Evolutionary conservation across 2,888 invertebrate species (phyloP).

Genomic region (Cheilosia soror): DNA sequence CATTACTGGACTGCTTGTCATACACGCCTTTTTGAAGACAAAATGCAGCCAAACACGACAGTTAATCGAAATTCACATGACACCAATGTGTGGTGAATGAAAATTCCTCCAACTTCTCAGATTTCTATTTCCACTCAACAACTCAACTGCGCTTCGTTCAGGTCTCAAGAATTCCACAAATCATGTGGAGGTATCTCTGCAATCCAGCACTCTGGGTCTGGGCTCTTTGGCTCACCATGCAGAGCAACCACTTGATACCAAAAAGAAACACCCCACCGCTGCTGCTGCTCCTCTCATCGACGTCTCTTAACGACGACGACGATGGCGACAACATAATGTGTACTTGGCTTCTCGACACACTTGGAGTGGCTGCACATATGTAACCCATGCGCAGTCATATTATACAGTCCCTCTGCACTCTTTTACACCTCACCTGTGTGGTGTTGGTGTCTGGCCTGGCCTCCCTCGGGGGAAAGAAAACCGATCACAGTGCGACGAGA

Average conservation of each 20-base stretch:
- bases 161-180: constrained; percentile 49
- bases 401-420: constrained; percentile 6
- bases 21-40: constrained; percentile 50
- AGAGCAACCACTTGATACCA: constrained; percentile 66
- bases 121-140: constrained; percentile 52
- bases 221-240: constrained; percentile 1
- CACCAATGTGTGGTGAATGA: constrained; percentile 57
- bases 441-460: constrained; percentile 6
- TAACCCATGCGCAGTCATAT: constrained; percentile 72
- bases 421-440: not conserved
- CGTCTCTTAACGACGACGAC: constrained; percentile 25
- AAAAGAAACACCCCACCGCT: constrained; percentile 60
- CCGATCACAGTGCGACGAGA: constrained; percentile 62
- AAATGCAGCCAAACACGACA: constrained; percentile 65
- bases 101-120: constrained; percentile 69
- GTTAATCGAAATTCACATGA: constrained; percentile 65
- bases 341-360: constrained; percentile 66
- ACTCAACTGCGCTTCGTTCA: constrained; percentile 16
- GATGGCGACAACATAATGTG: constrained; percentile 69
- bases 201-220: constrained; percentile 5
- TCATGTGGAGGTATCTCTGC: constrained; percentile 14
- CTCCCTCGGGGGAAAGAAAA: constrained; percentile 34
- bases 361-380: constrained; percentile 39
- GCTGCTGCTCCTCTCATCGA: not conserved
- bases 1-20: constrained; percentile 55